Conservation (phyloP, 1,140 invertebrate species). For the Philotrypesis tridentata region DNA sequence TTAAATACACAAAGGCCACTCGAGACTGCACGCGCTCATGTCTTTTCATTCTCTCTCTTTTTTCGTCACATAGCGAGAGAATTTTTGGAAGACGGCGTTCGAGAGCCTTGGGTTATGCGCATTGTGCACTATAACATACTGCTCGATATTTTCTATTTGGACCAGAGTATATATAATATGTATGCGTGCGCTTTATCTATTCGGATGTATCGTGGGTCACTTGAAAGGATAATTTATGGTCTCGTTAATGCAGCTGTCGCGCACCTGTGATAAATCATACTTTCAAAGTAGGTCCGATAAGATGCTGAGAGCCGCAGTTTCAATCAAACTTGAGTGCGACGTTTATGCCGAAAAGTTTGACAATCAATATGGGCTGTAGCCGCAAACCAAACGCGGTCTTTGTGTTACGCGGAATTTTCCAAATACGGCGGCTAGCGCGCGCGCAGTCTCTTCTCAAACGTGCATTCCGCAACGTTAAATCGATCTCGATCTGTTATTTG, state of each 20-base stretch:
- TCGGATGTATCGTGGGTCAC: neutral
- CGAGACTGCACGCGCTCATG: neutral
- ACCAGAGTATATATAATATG: too few relatives aligned
- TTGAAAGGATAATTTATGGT: neutral
- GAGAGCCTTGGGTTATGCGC: too few relatives aligned
- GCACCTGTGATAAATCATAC: neutral
- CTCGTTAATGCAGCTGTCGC: neutral
- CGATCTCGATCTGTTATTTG: too few relatives aligned
- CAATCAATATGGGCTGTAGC: neutral
- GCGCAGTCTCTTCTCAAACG: too few relatives aligned
- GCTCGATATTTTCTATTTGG: too few relatives aligned
- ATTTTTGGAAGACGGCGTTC: neutral
- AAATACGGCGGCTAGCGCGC: too few relatives aligned
- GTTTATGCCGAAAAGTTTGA: neutral
- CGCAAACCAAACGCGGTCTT: neutral
- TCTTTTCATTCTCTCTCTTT: neutral
- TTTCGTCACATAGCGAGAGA: neutral
- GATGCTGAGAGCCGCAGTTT: neutral
- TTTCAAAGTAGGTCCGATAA: neutral
- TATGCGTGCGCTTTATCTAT: neutral
- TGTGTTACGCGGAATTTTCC: too few relatives aligned
- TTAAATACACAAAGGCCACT: neutral
- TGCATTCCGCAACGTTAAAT: too few relatives aligned
- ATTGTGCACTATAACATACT: too few relatives aligned
- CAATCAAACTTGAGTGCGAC: neutral